phyloP scores from a whole-genome alignment of 2,888 invertebrate genomes.

The Athrips mouffetella region DNA sequence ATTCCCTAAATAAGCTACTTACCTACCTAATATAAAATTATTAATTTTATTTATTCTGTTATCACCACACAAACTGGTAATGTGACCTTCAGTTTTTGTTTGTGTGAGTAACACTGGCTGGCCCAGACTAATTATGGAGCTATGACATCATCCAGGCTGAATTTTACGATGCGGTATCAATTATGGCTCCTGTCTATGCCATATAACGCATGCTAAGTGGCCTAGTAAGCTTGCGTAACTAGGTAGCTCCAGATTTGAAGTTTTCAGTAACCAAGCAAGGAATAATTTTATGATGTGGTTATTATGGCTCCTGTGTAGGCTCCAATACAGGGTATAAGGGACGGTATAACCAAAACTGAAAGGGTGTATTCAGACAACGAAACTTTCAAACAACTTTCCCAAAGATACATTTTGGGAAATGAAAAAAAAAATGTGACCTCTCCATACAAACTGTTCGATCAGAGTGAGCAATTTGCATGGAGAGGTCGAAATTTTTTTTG shows the following conservation, averaged over 20 bases:
- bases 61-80: constrained; percentile 15
- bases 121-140: constrained; percentile 43
- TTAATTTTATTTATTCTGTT: constrained; percentile 4
- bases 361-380: no score
- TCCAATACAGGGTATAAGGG: no score
- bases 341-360: no score
- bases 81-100: constrained; percentile 42
- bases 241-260: not conserved
- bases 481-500: no score
- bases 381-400: no score
- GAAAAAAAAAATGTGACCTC: no score
- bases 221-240: constrained; percentile 39
- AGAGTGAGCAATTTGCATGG: no score
- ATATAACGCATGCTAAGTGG: constrained; percentile 57
- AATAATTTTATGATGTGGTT: not conserved
- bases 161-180: constrained; percentile 41
- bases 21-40: not conserved
- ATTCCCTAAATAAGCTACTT: not conserved
- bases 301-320: no score
- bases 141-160: constrained; percentile 61
- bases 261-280: not conserved
- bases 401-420: no score
- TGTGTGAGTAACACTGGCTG: constrained; percentile 45
- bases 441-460: no score
- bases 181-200: constrained; percentile 42